Percentiles rank a stretch among this genome's conserved stretches.
Evolutionary conservation across 2,797 vertebrate genomes (phyloP).

Genomic region (Parauchenoglanis ngamensis): DNA sequence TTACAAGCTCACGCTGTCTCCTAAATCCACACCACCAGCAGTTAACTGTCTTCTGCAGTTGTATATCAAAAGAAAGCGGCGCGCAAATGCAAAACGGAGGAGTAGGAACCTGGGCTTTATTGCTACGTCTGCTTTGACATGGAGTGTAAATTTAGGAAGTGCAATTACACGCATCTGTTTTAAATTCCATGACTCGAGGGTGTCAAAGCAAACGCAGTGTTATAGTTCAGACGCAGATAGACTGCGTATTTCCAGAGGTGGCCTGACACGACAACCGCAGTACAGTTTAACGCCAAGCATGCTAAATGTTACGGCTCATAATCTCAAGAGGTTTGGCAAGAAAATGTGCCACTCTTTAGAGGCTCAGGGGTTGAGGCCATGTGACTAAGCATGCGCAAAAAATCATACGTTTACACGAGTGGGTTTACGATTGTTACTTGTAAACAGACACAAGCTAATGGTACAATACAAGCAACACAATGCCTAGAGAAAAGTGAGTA

Average conservation of each 20-base stretch:
- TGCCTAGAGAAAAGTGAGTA: background rate
- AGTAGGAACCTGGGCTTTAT: background rate
- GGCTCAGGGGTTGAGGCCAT: background rate
- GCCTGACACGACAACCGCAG: slow-evolving; percentile 10
- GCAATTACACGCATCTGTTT: slow-evolving; percentile 56
- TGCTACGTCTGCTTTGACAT: slow-evolving; percentile 33
- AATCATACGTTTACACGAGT: background rate
- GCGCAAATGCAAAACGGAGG: slow-evolving; percentile 1
- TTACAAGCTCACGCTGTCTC: background rate
- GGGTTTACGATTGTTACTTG: background rate
- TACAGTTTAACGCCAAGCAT: slow-evolving; percentile 11
- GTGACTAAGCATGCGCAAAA: background rate
- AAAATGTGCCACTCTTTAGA: background rate
- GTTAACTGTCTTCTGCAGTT: slow-evolving; percentile 12
- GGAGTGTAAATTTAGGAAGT: slow-evolving; percentile 50
- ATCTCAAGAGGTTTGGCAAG: background rate
- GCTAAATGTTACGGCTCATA: slow-evolving; percentile 13
- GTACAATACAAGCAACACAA: background rate
- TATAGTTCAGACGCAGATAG: background rate
- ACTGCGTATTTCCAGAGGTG: slow-evolving; percentile 20
- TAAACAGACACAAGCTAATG: background rate
- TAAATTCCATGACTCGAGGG: slow-evolving; percentile 26
- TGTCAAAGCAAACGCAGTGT: background rate
- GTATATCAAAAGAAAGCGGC: slow-evolving; percentile 27
- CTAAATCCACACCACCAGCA: slow-evolving; percentile 31